These are phyloP conservation scores for Phanerotoma sp. DNA, from an alignment of 2,888 invertebrate species.

Conservation along the genomic window DNA sequence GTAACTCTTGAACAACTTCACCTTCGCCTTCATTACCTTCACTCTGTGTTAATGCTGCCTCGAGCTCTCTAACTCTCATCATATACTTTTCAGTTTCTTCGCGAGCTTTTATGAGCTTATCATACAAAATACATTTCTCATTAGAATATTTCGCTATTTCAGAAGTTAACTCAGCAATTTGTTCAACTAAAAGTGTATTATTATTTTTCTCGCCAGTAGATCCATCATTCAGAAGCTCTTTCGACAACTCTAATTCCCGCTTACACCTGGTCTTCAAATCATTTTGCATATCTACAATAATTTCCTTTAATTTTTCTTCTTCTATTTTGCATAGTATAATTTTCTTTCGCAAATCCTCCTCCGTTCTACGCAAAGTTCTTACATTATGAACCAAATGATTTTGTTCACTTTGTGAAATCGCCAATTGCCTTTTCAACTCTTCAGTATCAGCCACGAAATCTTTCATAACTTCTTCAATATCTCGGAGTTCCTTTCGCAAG, in stretches of 20 bases:
- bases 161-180: constrained; percentile 42
- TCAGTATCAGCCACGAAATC: constrained; percentile 48
- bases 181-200: constrained; percentile 51
- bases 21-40: background rate
- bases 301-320: constrained; percentile 52
- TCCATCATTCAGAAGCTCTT: constrained; percentile 36
- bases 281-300: constrained; percentile 40
- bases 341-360: constrained; percentile 64
- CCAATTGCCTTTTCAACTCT: constrained; percentile 40
- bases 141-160: constrained; percentile 37
- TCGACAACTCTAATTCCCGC: constrained; percentile 39
- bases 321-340: constrained; percentile 48
- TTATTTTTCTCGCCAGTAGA: constrained; percentile 53
- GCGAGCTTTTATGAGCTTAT: constrained; percentile 40
- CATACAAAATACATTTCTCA: constrained; percentile 43
- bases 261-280: constrained; percentile 36
- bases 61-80: constrained; percentile 38
- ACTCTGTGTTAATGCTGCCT: constrained; percentile 37
- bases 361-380: constrained; percentile 65
- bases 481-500: constrained; percentile 42
- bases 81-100: constrained; percentile 45
- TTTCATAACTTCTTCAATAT: constrained; percentile 43
- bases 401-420: constrained; percentile 39
- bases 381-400: constrained; percentile 54
- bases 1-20: constrained; percentile 53